Evolutionary conservation across 2,113 vertebrate genomes (phyloP), one percentile per base, ranked within the genome.

Genomic region (Azemiops feae): DNA sequence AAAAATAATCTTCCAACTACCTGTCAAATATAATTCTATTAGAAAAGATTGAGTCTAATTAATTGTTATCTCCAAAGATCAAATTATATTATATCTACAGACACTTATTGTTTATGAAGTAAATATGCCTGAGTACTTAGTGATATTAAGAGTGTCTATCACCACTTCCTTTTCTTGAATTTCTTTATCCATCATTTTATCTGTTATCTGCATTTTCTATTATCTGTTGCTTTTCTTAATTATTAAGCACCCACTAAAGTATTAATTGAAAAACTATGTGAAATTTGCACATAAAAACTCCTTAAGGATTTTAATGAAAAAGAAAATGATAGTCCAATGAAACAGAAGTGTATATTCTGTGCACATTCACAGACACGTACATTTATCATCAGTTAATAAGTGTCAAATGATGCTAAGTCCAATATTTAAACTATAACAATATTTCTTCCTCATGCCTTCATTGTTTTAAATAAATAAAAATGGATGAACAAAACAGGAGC

Each of bases 201-300:
- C 25, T 64, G 10, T 30, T 57, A 57, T 58, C 23, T 58, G 57
- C 0, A 4, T 64, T 64, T 64, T n/a, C 10, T 64, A 64, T 34
- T 74, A 7, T 39, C 16, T 81, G 14, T 81, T 39, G 16, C 69
- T 81, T 74, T 81, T 81, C n/a, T 81, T 97, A 97, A 97, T 95
- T 96, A 95, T 97, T 96, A 96, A 89, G 94, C 94, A 97, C 96
- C 93, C 90, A 1, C 16, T 81, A 92, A 92, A 60, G n/a, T 93
- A 97, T 97, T 97, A 96, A 96, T 94, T 96, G 96, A 89, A 97
- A 86, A 97, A 47, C 93, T 91, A 95, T 94, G 86, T 14, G 90
- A 96, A 52, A 55, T 50, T 93, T 96, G 94, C 93, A 93, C 92
- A 74, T 96, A 93, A 95, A 95, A 96, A 95, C 95, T 96, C 94